phyloP scores from a whole-genome alignment of 2,113 vertebrate species.

The Cephalopholis sonnerati region DNA sequence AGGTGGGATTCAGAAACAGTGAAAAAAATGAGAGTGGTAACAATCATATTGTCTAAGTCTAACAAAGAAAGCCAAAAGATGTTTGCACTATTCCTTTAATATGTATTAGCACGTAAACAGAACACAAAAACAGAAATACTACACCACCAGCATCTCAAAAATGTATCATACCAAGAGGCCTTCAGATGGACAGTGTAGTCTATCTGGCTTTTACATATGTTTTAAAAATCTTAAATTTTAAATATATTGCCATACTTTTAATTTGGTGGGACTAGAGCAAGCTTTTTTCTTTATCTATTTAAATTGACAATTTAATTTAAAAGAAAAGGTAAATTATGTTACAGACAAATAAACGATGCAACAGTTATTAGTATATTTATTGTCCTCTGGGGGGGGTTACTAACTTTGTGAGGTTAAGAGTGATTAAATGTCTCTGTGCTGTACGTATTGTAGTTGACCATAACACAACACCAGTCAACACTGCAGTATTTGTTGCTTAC shows the following conservation, averaged over 20 bases:
- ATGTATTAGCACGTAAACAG: background rate
- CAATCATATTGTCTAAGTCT: background rate
- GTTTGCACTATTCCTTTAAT: background rate
- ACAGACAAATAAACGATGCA: background rate
- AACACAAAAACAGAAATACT: background rate
- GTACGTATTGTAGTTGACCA: background rate
- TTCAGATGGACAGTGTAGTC: background rate
- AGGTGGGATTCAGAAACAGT: background rate
- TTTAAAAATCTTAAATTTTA: background rate
- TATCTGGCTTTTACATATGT: background rate
- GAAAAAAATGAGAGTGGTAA: background rate
- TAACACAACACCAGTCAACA: background rate
- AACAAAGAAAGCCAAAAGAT: background rate
- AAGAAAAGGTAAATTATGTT: background rate
- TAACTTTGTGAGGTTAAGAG: no score
- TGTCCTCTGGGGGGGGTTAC: background rate
- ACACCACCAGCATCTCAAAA: background rate
- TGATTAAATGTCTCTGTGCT: background rate
- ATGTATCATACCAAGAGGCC: background rate
- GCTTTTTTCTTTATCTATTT: background rate
- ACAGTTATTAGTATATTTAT: background rate
- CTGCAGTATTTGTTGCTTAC: background rate
- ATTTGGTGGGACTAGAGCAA: background rate
- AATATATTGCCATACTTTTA: background rate
- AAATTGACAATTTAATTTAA: background rate